These are phyloP conservation scores for Pseudopleuronectes americanus DNA, from an alignment of 2,797 vertebrate genomes.

Conservation along the genomic window DNA sequence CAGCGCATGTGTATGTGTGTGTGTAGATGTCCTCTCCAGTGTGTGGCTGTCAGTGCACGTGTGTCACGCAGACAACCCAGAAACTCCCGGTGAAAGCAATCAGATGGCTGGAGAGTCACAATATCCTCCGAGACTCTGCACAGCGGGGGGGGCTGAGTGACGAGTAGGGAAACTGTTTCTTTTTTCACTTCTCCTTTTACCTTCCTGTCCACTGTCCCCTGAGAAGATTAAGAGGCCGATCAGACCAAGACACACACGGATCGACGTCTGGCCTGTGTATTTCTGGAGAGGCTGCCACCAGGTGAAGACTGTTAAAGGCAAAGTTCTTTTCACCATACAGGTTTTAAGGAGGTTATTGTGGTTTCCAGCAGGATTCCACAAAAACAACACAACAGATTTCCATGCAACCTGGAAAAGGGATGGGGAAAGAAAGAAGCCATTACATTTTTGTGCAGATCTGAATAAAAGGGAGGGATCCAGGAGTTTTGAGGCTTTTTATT, in stretches of 20 bases:
- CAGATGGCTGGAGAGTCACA: constrained; percentile 67
- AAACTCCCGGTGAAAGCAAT: constrained; percentile 62
- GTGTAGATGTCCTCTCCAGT: constrained; percentile 49
- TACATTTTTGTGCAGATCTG: too few species aligned
- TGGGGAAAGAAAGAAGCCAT: too few species aligned
- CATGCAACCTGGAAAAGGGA: too few species aligned
- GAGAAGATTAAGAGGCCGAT: constrained; percentile 34
- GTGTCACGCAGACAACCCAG: constrained; percentile 49
- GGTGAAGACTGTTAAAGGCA: too few species aligned
- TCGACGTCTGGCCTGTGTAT: constrained; percentile 26
- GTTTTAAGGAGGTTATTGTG: too few species aligned
- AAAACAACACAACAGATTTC: too few species aligned
- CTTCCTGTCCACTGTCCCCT: constrained; percentile 42
- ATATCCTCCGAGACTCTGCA: constrained; percentile 66
- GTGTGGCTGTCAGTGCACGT: constrained; percentile 57
- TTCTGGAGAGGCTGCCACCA: constrained; percentile 3
- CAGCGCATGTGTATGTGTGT: constrained; percentile 46
- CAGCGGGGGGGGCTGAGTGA: constrained; percentile 63
- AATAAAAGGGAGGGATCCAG: too few species aligned
- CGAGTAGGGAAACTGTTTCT: constrained; percentile 35
- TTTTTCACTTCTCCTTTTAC: neutral
- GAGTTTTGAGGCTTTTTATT: too few species aligned
- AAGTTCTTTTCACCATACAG: too few species aligned
- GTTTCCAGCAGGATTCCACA: too few species aligned
- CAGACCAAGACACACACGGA: constrained; percentile 18